These are phyloP conservation scores for Seriola dumerili DNA, from an alignment of 2,113 vertebrate genomes.

Conservation along the genomic window DNA sequence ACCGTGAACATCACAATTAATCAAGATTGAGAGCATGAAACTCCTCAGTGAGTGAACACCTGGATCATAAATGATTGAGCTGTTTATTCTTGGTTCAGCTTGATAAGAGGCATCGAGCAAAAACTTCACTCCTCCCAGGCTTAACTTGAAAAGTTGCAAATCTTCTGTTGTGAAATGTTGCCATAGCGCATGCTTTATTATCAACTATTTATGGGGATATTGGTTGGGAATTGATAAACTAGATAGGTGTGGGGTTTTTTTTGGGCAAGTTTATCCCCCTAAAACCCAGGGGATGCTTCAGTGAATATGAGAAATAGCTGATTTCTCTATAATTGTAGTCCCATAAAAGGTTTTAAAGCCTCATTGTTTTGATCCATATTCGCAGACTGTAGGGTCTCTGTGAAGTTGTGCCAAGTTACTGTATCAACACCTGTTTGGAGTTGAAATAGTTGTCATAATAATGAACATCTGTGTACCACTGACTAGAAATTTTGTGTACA, in stretches of 20 bases:
- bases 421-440: conserved; percentile 8
- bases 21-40: conserved; percentile 58
- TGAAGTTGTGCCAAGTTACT: neutral
- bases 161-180: conserved; percentile 4
- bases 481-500: neutral
- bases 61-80: conserved; percentile 46
- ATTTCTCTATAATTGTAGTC: neutral
- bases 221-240: neutral
- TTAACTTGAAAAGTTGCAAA: neutral
- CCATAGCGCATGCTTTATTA: neutral
- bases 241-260: neutral
- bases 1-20: conserved; percentile 58
- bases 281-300: neutral
- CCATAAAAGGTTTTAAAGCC: neutral
- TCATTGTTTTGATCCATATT: neutral
- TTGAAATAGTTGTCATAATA: neutral
- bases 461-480: conserved; percentile 6
- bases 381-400: neutral
- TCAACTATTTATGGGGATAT: neutral
- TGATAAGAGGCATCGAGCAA: conserved; percentile 6
- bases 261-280: neutral
- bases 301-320: neutral
- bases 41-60: conserved; percentile 45
- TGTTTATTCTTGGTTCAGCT: conserved; percentile 9
- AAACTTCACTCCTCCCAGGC: neutral